A percentile compares a stretch with the other conserved stretches of the same genome.
These are phyloP conservation scores for Melanaphis sacchari DNA, from an alignment of 1,140 invertebrate genomes.

Conservation along the genomic window DNA sequence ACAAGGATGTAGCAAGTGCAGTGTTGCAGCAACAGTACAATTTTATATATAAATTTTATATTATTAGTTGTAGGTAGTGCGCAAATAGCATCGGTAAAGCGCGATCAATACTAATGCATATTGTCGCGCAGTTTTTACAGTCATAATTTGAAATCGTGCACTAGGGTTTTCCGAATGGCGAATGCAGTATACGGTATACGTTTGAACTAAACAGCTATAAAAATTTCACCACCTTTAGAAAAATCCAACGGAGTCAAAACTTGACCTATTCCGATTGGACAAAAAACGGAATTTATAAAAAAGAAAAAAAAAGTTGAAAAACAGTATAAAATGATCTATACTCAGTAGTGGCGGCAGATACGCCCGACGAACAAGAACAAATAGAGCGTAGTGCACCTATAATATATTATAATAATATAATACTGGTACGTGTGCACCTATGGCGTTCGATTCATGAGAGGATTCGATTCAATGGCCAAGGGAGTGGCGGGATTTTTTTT, in stretches of 20 bases:
- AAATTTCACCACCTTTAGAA: not conserved
- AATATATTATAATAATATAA: slow-evolving; percentile 15
- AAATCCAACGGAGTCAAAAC: not conserved
- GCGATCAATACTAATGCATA: too few relatives aligned
- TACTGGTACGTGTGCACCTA: not conserved
- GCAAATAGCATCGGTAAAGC: too few relatives aligned
- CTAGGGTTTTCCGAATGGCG: not conserved
- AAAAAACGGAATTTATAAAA: not conserved
- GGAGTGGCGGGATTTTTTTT: not conserved
- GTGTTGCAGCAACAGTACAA: not conserved
- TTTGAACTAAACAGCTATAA: not conserved
- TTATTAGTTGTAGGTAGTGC: too few relatives aligned
- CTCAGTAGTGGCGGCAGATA: not conserved
- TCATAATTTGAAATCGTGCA: too few relatives aligned
- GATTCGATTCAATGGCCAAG: slow-evolving; percentile 45
- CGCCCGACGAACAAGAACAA: slow-evolving; percentile 47
- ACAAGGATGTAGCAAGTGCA: not conserved
- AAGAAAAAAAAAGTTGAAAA: not conserved
- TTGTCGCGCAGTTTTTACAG: too few relatives aligned
- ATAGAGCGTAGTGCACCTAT: not conserved
- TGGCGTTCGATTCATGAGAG: slow-evolving; percentile 30
- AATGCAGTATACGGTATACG: too few relatives aligned
- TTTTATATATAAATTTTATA: too few relatives aligned
- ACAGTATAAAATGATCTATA: not conserved
- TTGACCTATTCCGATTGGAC: not conserved